Percentiles rank a stretch among this genome's conserved stretches.
phyloP scores from a whole-genome alignment of 1,140 invertebrate genomes.

The Steinernema khuongi region DNA sequence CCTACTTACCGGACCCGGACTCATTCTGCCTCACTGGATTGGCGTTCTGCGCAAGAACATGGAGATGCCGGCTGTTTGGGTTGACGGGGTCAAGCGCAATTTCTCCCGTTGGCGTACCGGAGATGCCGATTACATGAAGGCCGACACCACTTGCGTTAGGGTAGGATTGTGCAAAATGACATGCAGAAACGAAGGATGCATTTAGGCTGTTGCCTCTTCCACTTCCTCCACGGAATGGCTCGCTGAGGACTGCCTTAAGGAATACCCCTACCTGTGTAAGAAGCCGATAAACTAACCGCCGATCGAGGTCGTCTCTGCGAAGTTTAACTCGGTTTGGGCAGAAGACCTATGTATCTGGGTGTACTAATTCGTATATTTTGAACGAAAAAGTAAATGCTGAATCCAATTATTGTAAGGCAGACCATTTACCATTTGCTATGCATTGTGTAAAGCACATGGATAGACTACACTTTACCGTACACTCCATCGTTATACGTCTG shows the following conservation, averaged over 20 bases:
- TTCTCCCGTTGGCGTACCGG: conserved; percentile 1
- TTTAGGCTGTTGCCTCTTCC: background rate
- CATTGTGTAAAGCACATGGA: too few relatives aligned
- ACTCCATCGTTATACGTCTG: too few relatives aligned
- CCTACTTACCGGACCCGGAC: background rate
- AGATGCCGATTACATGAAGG: background rate
- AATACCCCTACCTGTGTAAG: background rate
- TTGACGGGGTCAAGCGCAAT: background rate
- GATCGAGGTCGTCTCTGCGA: too few relatives aligned
- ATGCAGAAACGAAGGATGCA: background rate
- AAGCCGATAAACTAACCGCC: conserved; percentile 8
- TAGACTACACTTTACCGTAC: too few relatives aligned
- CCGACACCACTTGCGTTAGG: background rate
- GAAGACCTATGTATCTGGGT: too few relatives aligned
- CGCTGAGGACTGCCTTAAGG: background rate
- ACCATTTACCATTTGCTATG: too few relatives aligned
- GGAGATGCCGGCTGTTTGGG: conserved; percentile 4
- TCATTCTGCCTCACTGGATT: background rate
- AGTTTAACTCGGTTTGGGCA: too few relatives aligned
- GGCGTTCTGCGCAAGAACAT: conserved; percentile 7
- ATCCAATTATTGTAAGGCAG: too few relatives aligned
- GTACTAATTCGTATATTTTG: too few relatives aligned
- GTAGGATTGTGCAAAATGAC: background rate
- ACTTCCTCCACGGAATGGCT: background rate
- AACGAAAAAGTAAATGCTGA: too few relatives aligned